A percentile compares a stretch with the other conserved stretches of the same genome.
Evolutionary conservation across 2,888 invertebrate genomes (phyloP).

Genomic region (Drosophila fungiperda): DNA sequence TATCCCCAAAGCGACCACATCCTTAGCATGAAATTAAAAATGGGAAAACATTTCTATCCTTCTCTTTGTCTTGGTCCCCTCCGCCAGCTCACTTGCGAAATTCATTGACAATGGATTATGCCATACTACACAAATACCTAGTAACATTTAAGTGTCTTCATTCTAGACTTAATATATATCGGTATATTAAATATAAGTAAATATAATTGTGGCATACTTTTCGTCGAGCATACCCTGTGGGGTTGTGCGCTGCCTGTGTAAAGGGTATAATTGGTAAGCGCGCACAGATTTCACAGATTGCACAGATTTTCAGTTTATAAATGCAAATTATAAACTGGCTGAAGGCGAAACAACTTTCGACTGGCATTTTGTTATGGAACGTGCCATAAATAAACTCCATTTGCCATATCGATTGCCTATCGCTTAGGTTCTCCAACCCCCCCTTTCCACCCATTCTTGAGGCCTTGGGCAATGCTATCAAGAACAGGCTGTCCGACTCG

Average conservation of each 20-base stretch:
- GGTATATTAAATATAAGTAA: not conserved
- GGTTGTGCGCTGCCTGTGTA: not conserved
- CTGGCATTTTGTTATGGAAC: conserved; percentile 73
- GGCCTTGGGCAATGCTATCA: conserved; percentile 55
- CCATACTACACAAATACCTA: not conserved
- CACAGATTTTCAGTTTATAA: conserved; percentile 71
- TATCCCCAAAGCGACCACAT: not conserved
- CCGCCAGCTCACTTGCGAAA: conserved; percentile 54
- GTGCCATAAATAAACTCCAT: conserved; percentile 74
- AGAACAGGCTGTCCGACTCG: conserved; percentile 56
- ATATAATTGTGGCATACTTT: not conserved
- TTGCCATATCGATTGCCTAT: conserved; percentile 63
- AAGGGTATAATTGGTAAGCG: conserved; percentile 20
- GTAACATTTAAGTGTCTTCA: not conserved
- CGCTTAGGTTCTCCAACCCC: conserved; percentile 7
- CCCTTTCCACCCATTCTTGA: not conserved
- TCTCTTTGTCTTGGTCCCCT: conserved; percentile 14
- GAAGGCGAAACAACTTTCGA: conserved; percentile 67
- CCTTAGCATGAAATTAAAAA: conserved; percentile 49
- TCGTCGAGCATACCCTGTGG: not conserved
- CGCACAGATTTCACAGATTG: conserved; percentile 67
- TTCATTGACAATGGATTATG: conserved; percentile 40
- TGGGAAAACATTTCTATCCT: conserved; percentile 30
- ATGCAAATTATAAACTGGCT: conserved; percentile 73
- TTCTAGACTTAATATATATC: not conserved